phyloP scores from a whole-genome alignment of 2,113 vertebrate species.

The Pungitius pungitius region DNA sequence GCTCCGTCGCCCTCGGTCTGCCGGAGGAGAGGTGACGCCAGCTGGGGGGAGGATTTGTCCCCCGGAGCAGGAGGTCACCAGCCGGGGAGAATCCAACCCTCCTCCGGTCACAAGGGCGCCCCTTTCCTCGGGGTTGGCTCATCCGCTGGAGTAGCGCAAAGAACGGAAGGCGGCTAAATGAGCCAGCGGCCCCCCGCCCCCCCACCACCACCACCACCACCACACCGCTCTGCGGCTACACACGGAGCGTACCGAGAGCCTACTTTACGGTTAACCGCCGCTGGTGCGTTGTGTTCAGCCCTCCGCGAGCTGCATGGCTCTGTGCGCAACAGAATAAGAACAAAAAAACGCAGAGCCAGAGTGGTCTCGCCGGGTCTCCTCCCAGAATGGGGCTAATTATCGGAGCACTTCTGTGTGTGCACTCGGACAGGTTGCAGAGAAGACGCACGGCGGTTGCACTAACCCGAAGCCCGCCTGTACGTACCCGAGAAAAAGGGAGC shows the following conservation, averaged over 20 bases:
- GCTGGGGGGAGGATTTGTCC: slow-evolving; percentile 30
- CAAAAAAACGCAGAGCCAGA: slow-evolving; percentile 30
- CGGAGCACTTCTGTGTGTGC: slow-evolving; percentile 1
- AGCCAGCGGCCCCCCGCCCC: not conserved
- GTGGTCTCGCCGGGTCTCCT: slow-evolving; percentile 13
- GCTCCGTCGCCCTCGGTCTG: slow-evolving; percentile 3
- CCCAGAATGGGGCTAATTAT: not conserved
- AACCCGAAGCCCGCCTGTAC: slow-evolving; percentile 16
- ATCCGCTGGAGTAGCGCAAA: slow-evolving; percentile 47
- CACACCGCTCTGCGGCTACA: slow-evolving; percentile 26
- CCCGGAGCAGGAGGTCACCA: slow-evolving; percentile 53
- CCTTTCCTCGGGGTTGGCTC: slow-evolving; percentile 29
- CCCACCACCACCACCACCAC: too few species aligned
- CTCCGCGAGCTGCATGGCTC: slow-evolving; percentile 21
- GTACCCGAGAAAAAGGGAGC: slow-evolving; percentile 41
- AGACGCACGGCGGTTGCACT: not conserved
- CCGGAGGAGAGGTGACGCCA: slow-evolving; percentile 28
- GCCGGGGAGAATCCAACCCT: slow-evolving; percentile 48
- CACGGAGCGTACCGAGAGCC: slow-evolving; percentile 14
- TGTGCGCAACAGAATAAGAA: slow-evolving; percentile 45
- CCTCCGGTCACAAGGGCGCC: slow-evolving; percentile 50
- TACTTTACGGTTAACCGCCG: slow-evolving; percentile 20
- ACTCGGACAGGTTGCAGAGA: slow-evolving; percentile 55
- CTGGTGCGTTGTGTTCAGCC: slow-evolving; percentile 27
- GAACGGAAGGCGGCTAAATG: slow-evolving; percentile 15